A percentile compares a stretch with the other conserved stretches of the same genome.
These are phyloP conservation scores for Percopsis transmontana DNA, from an alignment of 2,113 vertebrate species.

Conservation along the genomic window DNA sequence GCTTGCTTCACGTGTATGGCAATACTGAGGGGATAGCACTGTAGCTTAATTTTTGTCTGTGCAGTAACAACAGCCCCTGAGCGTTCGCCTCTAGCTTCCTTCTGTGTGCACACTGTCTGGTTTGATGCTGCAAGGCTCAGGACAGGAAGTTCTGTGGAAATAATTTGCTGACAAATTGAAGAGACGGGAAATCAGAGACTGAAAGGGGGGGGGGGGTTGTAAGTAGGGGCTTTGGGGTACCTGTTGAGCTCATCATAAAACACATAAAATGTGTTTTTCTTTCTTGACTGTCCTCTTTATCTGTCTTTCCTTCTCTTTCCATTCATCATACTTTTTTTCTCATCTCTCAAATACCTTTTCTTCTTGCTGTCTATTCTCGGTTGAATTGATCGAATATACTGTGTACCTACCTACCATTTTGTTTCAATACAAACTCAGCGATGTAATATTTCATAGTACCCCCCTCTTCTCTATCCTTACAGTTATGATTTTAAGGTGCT, in stretches of 20 bases:
- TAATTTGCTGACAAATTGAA: no score
- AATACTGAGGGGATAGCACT: neutral
- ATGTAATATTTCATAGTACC: neutral
- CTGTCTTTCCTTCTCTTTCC: neutral
- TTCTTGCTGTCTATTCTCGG: neutral
- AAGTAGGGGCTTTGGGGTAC: neutral
- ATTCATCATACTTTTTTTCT: neutral
- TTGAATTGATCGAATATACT: constrained; percentile 18
- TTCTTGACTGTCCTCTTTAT: neutral
- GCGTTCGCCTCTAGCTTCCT: neutral
- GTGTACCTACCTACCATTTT: neutral
- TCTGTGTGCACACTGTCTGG: neutral
- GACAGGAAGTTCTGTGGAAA: neutral
- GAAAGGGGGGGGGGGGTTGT: neutral
- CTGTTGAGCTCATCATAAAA: neutral
- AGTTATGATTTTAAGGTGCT: constrained; percentile 95
- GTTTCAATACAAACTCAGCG: neutral
- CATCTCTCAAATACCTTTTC: neutral
- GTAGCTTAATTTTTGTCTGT: neutral
- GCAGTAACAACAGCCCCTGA: neutral
- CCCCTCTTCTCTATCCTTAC: constrained; percentile 27
- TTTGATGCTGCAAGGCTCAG: neutral
- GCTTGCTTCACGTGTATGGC: no score
- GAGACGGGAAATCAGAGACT: neutral
- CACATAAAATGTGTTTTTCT: constrained; percentile 5